A percentile compares a stretch with the other conserved stretches of the same genome.
Evolutionary conservation across 2,888 invertebrate species (phyloP).

Genomic region (Cotesia congregata): DNA sequence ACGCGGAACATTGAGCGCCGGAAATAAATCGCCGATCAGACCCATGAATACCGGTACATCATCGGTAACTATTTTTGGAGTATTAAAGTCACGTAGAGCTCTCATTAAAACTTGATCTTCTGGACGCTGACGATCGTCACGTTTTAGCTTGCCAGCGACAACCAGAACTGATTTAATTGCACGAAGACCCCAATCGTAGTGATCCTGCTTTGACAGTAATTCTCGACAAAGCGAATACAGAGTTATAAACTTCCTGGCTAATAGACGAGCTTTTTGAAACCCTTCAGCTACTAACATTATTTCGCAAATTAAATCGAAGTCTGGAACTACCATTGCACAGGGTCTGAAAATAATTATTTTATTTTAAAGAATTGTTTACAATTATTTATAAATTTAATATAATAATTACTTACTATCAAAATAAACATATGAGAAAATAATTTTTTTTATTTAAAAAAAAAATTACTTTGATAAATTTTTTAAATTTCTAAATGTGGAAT

Average conservation of each 20-base stretch:
- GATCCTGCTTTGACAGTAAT: conserved; percentile 93
- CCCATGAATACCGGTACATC: conserved; percentile 95
- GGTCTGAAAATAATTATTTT: conserved; percentile 75
- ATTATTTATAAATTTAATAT: conserved; percentile 22
- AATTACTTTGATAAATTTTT: too few species aligned
- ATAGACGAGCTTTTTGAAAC: conserved; percentile 89
- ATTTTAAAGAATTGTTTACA: not conserved
- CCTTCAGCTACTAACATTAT: conserved; percentile 98
- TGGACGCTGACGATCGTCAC: conserved; percentile 81
- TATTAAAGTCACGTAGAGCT: conserved; percentile 93
- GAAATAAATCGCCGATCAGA: conserved; percentile 92
- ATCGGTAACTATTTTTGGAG: conserved; percentile 94
- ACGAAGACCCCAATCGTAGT: conserved; percentile 96
- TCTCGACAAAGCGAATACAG: conserved; percentile 92
- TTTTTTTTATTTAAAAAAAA: too few species aligned
- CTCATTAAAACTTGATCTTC: conserved; percentile 96
- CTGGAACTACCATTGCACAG: conserved; percentile 98
- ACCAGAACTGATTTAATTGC: conserved; percentile 97
- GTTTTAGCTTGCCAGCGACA: conserved; percentile 91
- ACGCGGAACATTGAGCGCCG: conserved; percentile 91
- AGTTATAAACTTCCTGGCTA: conserved; percentile 95
- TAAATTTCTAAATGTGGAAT: too few species aligned
- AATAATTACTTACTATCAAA: too few species aligned
- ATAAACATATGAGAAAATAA: too few species aligned
- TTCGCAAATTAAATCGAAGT: conserved; percentile 95